These are phyloP conservation scores for Watsonalla cultraria DNA, from an alignment of 2,888 invertebrate species.

Conservation along the genomic window DNA sequence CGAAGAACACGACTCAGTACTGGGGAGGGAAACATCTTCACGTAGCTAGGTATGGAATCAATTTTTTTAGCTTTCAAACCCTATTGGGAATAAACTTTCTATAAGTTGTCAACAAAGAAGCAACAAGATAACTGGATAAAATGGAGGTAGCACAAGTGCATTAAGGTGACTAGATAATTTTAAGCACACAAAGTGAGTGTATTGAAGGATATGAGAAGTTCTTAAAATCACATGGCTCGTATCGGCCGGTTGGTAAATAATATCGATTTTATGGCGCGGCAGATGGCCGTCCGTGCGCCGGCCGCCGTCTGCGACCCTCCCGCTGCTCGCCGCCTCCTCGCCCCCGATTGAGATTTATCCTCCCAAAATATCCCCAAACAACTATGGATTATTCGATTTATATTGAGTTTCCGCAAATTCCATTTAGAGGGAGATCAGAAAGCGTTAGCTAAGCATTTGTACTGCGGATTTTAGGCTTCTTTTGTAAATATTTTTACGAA, in stretches of 20 bases:
- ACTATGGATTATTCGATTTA: slow-evolving; percentile 75
- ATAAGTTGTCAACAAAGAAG: no score
- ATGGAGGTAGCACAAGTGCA: no score
- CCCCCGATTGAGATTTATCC: slow-evolving; percentile 76
- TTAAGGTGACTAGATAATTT: no score
- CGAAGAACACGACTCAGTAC: no score
- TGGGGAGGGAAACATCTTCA: no score
- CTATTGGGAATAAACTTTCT: no score
- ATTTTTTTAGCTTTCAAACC: no score
- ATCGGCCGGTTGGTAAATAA: slow-evolving; percentile 63
- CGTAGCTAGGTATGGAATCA: no score
- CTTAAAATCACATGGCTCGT: slow-evolving; percentile 35
- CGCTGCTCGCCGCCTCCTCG: slow-evolving; percentile 36
- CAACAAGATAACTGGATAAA: no score
- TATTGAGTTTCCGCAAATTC: slow-evolving; percentile 77
- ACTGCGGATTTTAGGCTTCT: slow-evolving; percentile 47
- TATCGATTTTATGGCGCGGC: slow-evolving; percentile 74
- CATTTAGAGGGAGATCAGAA: slow-evolving; percentile 61
- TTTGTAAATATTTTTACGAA: slow-evolving; percentile 60
- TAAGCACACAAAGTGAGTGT: background rate
- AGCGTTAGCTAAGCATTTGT: slow-evolving; percentile 52
- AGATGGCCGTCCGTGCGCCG: slow-evolving; percentile 56
- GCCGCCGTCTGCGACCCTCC: slow-evolving; percentile 54
- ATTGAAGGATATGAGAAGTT: background rate
- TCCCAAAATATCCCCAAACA: slow-evolving; percentile 68